phyloP scores from a whole-genome alignment of 2,113 vertebrate species.

The Sapayoa aenigma region DNA sequence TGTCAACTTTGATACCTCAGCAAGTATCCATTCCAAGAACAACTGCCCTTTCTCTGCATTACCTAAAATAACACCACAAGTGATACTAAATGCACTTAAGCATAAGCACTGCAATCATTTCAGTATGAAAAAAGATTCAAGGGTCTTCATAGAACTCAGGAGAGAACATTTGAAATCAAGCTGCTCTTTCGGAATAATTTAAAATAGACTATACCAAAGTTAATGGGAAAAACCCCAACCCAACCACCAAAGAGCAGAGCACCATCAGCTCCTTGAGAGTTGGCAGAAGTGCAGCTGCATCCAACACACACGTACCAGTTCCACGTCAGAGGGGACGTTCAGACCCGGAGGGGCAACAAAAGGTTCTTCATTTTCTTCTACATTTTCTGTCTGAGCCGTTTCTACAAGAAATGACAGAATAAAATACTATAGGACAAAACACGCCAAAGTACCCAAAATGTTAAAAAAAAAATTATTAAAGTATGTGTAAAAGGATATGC shows the following conservation, averaged over 20 bases:
- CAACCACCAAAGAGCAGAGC: not conserved
- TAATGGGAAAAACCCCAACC: not conserved
- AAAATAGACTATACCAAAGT: not conserved
- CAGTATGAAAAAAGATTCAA: not conserved
- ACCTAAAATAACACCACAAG: not conserved
- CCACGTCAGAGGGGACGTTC: conserved; percentile 88
- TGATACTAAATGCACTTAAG: not conserved
- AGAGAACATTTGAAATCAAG: not conserved
- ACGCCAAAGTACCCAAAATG: not conserved
- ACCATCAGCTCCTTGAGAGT: not conserved
- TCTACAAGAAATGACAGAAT: conserved; percentile 42
- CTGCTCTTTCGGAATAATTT: not conserved
- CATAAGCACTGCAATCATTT: not conserved
- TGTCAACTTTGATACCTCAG: not conserved
- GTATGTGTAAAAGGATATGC: not conserved
- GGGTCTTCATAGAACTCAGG: not conserved
- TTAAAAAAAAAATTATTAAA: not conserved
- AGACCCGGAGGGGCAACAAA: conserved; percentile 88
- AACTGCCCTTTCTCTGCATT: not conserved
- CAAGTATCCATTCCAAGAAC: not conserved
- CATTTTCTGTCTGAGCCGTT: conserved; percentile 75
- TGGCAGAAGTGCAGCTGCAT: not conserved
- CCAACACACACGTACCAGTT: conserved; percentile 83
- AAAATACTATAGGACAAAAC: not conserved
- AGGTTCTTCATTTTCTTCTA: conserved; percentile 89